Conservation (phyloP, 1,140 invertebrate genomes). For the Chlorops oryzae region DNA sequence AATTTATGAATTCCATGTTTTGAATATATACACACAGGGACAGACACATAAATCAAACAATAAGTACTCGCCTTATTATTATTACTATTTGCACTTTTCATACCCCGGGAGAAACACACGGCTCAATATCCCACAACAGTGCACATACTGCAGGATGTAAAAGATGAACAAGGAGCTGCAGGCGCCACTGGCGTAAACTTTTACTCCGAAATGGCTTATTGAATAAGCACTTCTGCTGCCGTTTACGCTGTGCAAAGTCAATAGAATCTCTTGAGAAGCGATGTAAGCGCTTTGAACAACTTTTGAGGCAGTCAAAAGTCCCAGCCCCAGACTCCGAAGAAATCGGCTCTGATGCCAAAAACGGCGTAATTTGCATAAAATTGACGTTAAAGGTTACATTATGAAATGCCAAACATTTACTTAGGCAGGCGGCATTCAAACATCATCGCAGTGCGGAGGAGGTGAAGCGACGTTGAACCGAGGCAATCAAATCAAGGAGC, state of each 20-base stretch:
- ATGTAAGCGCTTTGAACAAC: slow-evolving; percentile 7
- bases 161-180: neutral
- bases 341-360: too few species aligned
- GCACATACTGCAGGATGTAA: too few species aligned
- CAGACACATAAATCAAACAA: slow-evolving; percentile 48
- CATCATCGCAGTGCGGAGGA: too few species aligned
- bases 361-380: slow-evolving; percentile 48
- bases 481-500: too few species aligned
- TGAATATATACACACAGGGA: slow-evolving; percentile 34
- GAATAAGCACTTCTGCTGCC: slow-evolving; percentile 42
- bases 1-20: slow-evolving; percentile 20
- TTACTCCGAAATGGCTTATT: slow-evolving; percentile 47
- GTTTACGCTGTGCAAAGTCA: too few species aligned
- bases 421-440: too few species aligned
- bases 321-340: too few species aligned
- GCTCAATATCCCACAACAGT: too few species aligned
- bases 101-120: slow-evolving; percentile 2
- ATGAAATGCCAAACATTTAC: slow-evolving; percentile 42
- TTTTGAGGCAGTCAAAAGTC: slow-evolving; percentile 6
- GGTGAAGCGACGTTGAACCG: too few species aligned
- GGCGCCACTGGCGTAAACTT: neutral
- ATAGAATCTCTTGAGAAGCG: too few species aligned
- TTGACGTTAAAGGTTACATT: slow-evolving; percentile 47
- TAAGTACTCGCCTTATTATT: slow-evolving; percentile 44
- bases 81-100: slow-evolving; percentile 47